Conservation (phyloP, 2,113 vertebrate genomes). For the Hyperoodon ampullatus region DNA sequence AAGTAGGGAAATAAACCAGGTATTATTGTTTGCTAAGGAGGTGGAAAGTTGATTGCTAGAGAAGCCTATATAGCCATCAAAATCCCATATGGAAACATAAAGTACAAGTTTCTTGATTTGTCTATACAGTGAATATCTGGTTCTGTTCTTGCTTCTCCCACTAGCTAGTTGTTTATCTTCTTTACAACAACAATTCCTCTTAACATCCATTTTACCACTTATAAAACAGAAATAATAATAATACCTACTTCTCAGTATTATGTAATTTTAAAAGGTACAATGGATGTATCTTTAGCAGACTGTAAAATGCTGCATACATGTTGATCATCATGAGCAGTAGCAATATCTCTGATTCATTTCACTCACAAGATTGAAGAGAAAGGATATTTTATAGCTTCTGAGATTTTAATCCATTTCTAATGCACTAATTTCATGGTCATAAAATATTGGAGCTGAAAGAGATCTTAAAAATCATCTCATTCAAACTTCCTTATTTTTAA, state of each 20-base stretch:
- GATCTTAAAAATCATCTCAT: conserved; percentile 45
- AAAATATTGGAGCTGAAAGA: conserved; percentile 65
- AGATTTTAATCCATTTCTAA: conserved; percentile 75
- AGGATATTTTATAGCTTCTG: conserved; percentile 61
- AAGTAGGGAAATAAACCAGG: neutral
- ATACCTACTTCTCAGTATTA: neutral
- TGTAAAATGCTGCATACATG: conserved; percentile 49
- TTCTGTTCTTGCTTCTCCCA: neutral
- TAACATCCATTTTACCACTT: conserved; percentile 14
- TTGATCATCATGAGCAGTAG: neutral
- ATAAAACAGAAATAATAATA: conserved; percentile 10
- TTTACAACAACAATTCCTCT: neutral
- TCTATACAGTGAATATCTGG: neutral
- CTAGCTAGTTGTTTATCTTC: conserved; percentile 12
- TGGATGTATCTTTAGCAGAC: neutral
- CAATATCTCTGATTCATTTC: conserved; percentile 62
- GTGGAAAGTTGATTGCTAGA: conserved; percentile 17
- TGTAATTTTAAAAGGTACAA: neutral
- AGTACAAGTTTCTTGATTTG: conserved; percentile 12
- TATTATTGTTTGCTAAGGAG: neutral
- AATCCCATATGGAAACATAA: neutral
- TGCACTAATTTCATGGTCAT: conserved; percentile 73
- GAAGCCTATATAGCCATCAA: neutral
- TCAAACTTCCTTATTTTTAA: conserved; percentile 39
- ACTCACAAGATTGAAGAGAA: conserved; percentile 51